Evolutionary conservation across 2,888 invertebrate genomes (phyloP).

Genomic region (Cabera pusaria): DNA sequence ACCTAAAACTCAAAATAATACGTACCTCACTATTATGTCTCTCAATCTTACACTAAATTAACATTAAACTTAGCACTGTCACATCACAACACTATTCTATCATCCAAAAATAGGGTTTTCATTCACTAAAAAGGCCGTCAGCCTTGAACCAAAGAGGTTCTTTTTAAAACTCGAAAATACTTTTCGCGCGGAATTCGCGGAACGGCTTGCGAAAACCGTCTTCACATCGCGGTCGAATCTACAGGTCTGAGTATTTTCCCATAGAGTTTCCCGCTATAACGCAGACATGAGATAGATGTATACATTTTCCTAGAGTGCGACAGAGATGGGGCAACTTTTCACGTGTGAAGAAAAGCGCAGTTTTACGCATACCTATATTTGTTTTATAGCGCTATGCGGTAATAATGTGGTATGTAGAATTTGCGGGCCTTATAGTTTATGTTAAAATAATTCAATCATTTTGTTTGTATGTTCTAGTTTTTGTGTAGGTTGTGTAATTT

Average conservation of each 20-base stretch:
- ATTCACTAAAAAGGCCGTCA: not conserved
- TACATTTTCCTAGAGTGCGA: slow-evolving; percentile 31
- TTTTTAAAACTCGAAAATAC: slow-evolving; percentile 23
- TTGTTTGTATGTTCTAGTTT: slow-evolving; percentile 32
- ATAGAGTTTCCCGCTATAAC: slow-evolving; percentile 64
- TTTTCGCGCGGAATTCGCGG: slow-evolving; percentile 31
- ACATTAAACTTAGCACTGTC: slow-evolving; percentile 27
- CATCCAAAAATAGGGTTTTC: slow-evolving; percentile 14
- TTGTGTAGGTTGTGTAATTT: slow-evolving; percentile 19
- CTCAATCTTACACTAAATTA: slow-evolving; percentile 50
- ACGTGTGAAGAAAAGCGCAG: slow-evolving; percentile 51
- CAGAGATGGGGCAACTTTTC: slow-evolving; percentile 42
- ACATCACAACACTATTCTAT: slow-evolving; percentile 32
- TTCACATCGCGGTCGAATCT: slow-evolving; percentile 60
- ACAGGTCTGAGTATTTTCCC: slow-evolving; percentile 72
- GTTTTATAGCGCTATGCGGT: slow-evolving; percentile 36
- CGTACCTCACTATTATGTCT: slow-evolving; percentile 69
- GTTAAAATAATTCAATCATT: slow-evolving; percentile 39
- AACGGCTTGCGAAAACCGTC: slow-evolving; percentile 51
- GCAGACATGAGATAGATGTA: slow-evolving; percentile 39
- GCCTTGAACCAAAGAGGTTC: not conserved
- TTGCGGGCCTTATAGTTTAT: slow-evolving; percentile 32
- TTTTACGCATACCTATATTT: slow-evolving; percentile 35
- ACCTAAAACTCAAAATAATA: not conserved
- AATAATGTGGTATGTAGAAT: slow-evolving; percentile 37